These are phyloP conservation scores for Xenentodon cancila DNA, from an alignment of 2,797 vertebrate species.

Conservation along the genomic window DNA sequence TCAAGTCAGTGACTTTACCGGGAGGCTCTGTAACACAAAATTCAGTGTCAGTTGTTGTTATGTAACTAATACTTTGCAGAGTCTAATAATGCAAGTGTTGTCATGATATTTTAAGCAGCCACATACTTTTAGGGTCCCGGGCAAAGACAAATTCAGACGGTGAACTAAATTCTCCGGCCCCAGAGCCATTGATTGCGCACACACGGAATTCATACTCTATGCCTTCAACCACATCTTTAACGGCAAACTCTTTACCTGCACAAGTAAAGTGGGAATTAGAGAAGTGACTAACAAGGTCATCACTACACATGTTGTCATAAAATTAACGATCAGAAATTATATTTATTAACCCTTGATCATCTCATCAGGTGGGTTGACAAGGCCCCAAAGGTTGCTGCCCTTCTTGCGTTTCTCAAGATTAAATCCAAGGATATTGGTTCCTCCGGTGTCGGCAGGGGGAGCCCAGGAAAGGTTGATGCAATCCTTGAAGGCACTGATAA, in stretches of 20 bases:
- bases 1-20: slow-evolving; percentile 86
- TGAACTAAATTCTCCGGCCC: slow-evolving; percentile 85
- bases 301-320: neutral
- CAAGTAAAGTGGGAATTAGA: neutral
- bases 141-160: slow-evolving; percentile 87
- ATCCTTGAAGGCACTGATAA: slow-evolving; percentile 83
- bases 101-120: slow-evolving; percentile 16
- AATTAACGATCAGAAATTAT: slow-evolving; percentile 3
- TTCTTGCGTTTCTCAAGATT: slow-evolving; percentile 90
- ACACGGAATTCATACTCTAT: slow-evolving; percentile 91
- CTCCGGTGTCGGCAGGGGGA: slow-evolving; percentile 81
- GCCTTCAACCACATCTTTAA: slow-evolving; percentile 84
- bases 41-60: slow-evolving; percentile 20
- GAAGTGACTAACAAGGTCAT: neutral
- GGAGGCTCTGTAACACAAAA: slow-evolving; percentile 82
- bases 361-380: slow-evolving; percentile 73
- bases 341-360: slow-evolving; percentile 78
- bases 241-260: slow-evolving; percentile 78
- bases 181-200: slow-evolving; percentile 87
- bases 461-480: slow-evolving; percentile 86
- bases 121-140: slow-evolving; percentile 88
- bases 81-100: neutral
- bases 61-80: slow-evolving; percentile 4
- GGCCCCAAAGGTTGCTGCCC: slow-evolving; percentile 87
- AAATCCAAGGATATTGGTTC: slow-evolving; percentile 87